Percentiles rank a stretch among this genome's conserved stretches.
phyloP scores from a whole-genome alignment of 2,888 invertebrate species.

The Zhuqinia jingwanae region DNA sequence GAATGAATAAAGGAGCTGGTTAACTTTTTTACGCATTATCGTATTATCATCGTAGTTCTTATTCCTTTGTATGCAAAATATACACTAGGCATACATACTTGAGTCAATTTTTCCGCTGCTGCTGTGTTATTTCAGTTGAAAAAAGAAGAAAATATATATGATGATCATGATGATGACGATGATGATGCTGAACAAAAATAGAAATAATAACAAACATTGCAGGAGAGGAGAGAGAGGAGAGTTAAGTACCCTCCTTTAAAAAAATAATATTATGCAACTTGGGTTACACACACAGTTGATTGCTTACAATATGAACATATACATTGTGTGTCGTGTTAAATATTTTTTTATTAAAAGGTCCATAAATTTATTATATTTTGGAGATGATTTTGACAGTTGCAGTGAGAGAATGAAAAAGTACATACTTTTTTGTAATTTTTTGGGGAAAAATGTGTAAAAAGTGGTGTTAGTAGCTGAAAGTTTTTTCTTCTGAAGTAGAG shows the following conservation, averaged over 20 bases:
- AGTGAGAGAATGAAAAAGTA: slow-evolving; percentile 47
- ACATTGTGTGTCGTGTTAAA: slow-evolving; percentile 14
- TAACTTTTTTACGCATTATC: slow-evolving; percentile 64
- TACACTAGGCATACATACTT: slow-evolving; percentile 23
- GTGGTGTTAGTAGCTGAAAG: not conserved
- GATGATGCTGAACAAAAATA: slow-evolving; percentile 14
- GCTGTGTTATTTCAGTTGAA: not conserved
- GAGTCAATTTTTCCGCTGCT: slow-evolving; percentile 40
- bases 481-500: too few relatives aligned
- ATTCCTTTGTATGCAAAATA: not conserved
- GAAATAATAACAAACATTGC: slow-evolving; percentile 32
- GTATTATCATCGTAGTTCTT: slow-evolving; percentile 24
- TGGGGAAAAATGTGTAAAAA: slow-evolving; percentile 39
- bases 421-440: too few relatives aligned
- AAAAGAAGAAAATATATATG: not conserved
- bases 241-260: slow-evolving; percentile 23
- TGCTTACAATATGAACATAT: not conserved
- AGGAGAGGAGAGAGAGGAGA: too few relatives aligned
- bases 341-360: slow-evolving; percentile 17
- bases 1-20: slow-evolving; percentile 7
- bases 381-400: slow-evolving; percentile 47
- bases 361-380: slow-evolving; percentile 51
- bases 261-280: slow-evolving; percentile 3
- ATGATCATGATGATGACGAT: slow-evolving; percentile 3
- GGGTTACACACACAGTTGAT: not conserved